Conservation (phyloP, 2,888 invertebrate genomes). For the Pandemis cinnamomeana region DNA sequence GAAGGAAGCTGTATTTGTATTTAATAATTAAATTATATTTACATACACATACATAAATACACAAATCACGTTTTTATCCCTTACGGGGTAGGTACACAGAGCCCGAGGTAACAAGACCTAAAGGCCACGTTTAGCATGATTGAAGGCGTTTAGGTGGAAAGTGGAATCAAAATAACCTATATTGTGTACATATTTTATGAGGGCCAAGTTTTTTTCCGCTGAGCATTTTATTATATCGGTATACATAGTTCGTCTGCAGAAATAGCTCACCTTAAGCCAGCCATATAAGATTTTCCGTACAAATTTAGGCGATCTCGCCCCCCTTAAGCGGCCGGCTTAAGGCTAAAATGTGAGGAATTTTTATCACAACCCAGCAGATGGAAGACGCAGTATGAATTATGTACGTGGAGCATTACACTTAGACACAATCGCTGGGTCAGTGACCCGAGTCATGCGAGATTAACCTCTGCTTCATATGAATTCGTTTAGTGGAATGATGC, state of each 20-base stretch:
- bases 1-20: too few species aligned
- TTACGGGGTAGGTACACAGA: too few species aligned
- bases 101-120: too few species aligned
- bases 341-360: slow-evolving; percentile 69
- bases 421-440: slow-evolving; percentile 45
- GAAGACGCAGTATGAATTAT: slow-evolving; percentile 71
- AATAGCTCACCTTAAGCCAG: slow-evolving; percentile 4
- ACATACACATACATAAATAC: too few species aligned
- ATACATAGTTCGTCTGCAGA: neutral
- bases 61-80: too few species aligned
- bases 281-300: slow-evolving; percentile 4
- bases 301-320: slow-evolving; percentile 45
- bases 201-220: too few species aligned
- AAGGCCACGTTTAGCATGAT: too few species aligned
- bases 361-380: slow-evolving; percentile 63
- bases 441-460: slow-evolving; percentile 23
- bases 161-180: too few species aligned
- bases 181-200: too few species aligned
- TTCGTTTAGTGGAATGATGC: slow-evolving; percentile 13
- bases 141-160: too few species aligned
- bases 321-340: slow-evolving; percentile 52
- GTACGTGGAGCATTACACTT: slow-evolving; percentile 50
- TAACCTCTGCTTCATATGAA: slow-evolving; percentile 18
- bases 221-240: too few species aligned
- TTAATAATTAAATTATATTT: too few species aligned